A percentile compares a stretch with the other conserved stretches of the same genome.
phyloP scores from a whole-genome alignment of 2,113 vertebrate genomes.

The Sphaerodactylus townsendi region DNA sequence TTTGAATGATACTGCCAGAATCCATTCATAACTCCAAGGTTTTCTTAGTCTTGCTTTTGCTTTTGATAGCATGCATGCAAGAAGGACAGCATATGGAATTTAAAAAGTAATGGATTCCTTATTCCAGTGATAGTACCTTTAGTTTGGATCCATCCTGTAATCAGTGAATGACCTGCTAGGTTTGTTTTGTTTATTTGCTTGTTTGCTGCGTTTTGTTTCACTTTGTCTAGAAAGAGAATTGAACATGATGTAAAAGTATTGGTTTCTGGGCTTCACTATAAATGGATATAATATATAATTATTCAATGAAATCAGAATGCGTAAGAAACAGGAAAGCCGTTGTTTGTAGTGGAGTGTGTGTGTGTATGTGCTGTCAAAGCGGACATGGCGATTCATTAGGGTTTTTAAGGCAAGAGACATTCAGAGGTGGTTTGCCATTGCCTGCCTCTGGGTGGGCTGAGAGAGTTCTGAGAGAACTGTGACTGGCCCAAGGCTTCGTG shows the following conservation, averaged over 20 bases:
- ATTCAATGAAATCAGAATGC: not conserved
- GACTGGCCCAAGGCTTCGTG: too few relatives aligned
- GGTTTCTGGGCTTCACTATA: slow-evolving; percentile 8
- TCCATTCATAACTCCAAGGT: slow-evolving; percentile 51
- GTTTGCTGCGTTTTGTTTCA: too few relatives aligned
- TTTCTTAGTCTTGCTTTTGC: slow-evolving; percentile 59
- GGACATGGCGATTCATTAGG: too few relatives aligned
- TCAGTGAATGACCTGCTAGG: slow-evolving; percentile 25
- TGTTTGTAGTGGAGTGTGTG: not conserved
- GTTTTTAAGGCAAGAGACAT: too few relatives aligned
- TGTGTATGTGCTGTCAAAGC: too few relatives aligned
- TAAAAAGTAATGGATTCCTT: slow-evolving; percentile 52
- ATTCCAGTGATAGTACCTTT: slow-evolving; percentile 45
- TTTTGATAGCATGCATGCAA: slow-evolving; percentile 50
- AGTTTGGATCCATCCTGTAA: slow-evolving; percentile 48
- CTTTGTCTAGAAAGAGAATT: not conserved
- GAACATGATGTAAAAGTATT: not conserved
- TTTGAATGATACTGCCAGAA: slow-evolving; percentile 47
- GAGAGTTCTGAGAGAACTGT: too few relatives aligned
- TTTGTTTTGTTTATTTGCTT: too few relatives aligned
- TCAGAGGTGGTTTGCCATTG: too few relatives aligned
- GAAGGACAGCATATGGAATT: slow-evolving; percentile 53
- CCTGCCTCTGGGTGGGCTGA: too few relatives aligned
- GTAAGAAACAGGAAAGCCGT: not conserved
- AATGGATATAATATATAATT: not conserved